Percentiles rank a stretch among this genome's conserved stretches.
Conservation (phyloP, 2,888 invertebrate species). For the Oxytorus armatus region DNA sequence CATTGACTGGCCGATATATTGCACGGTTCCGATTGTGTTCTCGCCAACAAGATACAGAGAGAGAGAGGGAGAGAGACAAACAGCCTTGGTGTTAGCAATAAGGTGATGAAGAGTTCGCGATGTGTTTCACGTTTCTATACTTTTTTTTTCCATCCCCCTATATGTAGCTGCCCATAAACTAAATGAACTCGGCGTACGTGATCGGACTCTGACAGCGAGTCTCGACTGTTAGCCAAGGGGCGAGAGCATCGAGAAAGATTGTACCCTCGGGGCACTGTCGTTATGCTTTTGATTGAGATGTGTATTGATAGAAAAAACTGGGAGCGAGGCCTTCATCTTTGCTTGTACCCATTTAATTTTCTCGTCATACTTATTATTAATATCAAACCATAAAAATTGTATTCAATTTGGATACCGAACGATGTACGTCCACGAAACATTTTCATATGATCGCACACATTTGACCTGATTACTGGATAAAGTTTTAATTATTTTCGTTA, state of each 20-base stretch:
- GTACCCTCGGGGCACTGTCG: conserved; percentile 62
- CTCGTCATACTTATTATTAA: neutral
- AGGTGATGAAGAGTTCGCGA: conserved; percentile 55
- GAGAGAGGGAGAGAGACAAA: neutral
- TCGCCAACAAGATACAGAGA: conserved; percentile 25
- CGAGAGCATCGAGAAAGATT: conserved; percentile 32
- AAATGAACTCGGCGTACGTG: conserved; percentile 79
- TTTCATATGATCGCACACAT: neutral
- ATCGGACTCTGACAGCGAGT: conserved; percentile 73
- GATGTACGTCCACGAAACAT: neutral
- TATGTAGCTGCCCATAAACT: conserved; percentile 74
- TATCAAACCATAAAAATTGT: too few relatives aligned
- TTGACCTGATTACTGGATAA: neutral
- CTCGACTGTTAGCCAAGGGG: conserved; percentile 53
- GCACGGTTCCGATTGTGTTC: conserved; percentile 29
- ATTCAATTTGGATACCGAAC: too few relatives aligned
- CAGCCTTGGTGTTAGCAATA: conserved; percentile 51
- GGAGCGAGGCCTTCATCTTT: neutral
- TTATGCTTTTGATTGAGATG: conserved; percentile 69
- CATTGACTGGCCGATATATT: conserved; percentile 19
- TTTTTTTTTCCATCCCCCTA: conserved; percentile 55
- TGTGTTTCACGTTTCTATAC: conserved; percentile 58
- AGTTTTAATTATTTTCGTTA: conserved; percentile 15
- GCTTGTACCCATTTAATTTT: conserved; percentile 3
- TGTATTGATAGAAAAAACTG: conserved; percentile 51